phyloP scores from a whole-genome alignment of 2,113 vertebrate species.

The Quiscalus mexicanus region DNA sequence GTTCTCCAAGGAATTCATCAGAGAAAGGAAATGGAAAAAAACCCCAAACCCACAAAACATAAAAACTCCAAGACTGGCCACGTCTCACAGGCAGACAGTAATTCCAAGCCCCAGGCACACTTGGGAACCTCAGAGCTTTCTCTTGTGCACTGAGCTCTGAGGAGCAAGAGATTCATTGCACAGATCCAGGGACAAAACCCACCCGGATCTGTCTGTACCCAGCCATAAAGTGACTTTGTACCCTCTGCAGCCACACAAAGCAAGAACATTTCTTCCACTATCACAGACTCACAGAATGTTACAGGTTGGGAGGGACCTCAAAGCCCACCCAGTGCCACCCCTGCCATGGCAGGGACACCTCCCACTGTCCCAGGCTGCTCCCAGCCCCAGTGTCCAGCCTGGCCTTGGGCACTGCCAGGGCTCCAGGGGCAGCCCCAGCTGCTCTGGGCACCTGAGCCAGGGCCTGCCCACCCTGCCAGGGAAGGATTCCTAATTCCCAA shows the following conservation, averaged over 20 bases:
- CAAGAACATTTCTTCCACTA: fast-evolving
- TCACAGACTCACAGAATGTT: not conserved
- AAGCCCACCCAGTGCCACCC: not conserved
- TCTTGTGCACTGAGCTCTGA: not conserved
- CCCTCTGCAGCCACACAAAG: not conserved
- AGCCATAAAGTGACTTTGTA: not conserved
- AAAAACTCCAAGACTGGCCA: not conserved
- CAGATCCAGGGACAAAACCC: not conserved
- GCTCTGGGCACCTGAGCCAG: not conserved
- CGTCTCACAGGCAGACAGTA: not conserved
- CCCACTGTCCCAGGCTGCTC: fast-evolving
- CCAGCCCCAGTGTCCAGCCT: fast-evolving
- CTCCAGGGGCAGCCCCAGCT: not conserved
- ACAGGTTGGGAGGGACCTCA: not conserved
- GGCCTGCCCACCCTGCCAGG: not conserved
- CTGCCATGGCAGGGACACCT: not conserved
- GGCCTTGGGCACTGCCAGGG: not conserved
- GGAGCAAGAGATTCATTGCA: not conserved
- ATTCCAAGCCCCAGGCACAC: not conserved
- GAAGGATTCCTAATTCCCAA: not conserved
- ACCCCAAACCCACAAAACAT: not conserved
- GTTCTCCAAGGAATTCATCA: not conserved
- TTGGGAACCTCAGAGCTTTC: not conserved
- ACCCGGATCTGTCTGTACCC: not conserved
- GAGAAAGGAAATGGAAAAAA: not conserved